Evolutionary conservation across 2,797 vertebrate species (phyloP).

Genomic region (Rhadinocentrus ornatus): DNA sequence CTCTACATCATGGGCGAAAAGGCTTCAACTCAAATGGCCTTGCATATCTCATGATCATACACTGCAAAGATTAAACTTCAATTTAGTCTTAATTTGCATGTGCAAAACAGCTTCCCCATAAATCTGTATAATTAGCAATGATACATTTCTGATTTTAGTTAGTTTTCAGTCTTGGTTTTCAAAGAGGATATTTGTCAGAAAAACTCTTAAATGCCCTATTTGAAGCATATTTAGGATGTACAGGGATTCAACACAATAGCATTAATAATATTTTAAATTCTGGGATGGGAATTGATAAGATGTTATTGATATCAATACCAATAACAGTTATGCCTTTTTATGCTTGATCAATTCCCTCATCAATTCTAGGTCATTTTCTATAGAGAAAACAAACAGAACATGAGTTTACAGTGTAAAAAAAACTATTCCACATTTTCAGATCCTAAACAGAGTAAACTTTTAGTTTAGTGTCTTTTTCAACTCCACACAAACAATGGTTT

Average conservation of each 20-base stretch:
- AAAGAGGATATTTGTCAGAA: slow-evolving; percentile 28
- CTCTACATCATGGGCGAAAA: slow-evolving; percentile 43
- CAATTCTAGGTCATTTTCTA: neutral
- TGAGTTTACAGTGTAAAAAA: neutral
- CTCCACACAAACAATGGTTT: neutral
- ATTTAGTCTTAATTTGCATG: slow-evolving; percentile 14
- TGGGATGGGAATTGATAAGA: too few species aligned
- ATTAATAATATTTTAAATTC: too few species aligned
- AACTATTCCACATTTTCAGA: too few species aligned
- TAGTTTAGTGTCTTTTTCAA: neutral
- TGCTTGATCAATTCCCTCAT: neutral
- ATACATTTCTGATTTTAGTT: slow-evolving; percentile 15
- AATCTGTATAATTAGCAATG: too few species aligned
- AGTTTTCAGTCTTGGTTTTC: slow-evolving; percentile 9
- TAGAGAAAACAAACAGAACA: neutral
- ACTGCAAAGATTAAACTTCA: slow-evolving; percentile 12
- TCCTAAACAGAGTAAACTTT: too few species aligned
- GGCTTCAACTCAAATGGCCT: slow-evolving; percentile 32
- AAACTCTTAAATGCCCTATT: slow-evolving; percentile 22
- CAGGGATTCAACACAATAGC: neutral
- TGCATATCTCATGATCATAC: slow-evolving; percentile 33
- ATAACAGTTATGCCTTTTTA: too few species aligned
- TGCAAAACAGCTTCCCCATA: neutral
- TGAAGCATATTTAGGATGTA: slow-evolving; percentile 15
- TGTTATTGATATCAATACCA: too few species aligned